Evolutionary conservation across 2,113 vertebrate species (phyloP).

Genomic region (Cyphomyrus plagiostoma): DNA sequence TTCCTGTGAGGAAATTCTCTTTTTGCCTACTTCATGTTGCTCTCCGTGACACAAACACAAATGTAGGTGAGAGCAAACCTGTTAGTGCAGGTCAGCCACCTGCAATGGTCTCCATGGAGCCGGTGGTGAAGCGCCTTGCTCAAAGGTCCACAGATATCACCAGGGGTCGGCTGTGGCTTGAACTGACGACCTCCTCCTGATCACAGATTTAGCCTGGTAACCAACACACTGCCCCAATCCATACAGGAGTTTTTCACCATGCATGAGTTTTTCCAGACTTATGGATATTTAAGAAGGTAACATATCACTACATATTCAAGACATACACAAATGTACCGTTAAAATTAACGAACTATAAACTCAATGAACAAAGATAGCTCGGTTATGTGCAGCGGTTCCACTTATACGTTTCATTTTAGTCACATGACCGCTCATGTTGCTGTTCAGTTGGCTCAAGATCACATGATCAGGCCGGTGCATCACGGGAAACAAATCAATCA

Average conservation of each 20-base stretch:
- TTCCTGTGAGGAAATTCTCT: not conserved
- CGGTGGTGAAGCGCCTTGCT: not conserved
- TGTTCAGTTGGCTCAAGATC: conserved; percentile 29
- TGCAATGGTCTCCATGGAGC: not conserved
- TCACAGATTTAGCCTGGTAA: not conserved
- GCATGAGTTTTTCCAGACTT: not conserved
- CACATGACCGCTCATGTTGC: not conserved
- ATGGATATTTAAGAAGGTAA: not conserved
- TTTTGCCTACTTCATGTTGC: not conserved
- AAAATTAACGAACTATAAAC: not conserved
- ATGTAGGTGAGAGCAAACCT: not conserved
- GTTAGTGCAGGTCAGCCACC: not conserved
- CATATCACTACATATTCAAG: not conserved
- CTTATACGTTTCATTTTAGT: not conserved
- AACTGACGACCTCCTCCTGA: not conserved
- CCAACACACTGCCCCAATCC: not conserved
- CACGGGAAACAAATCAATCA: conserved; percentile 51
- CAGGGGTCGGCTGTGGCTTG: not conserved
- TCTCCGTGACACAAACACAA: not conserved
- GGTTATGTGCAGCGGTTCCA: not conserved
- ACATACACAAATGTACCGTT: not conserved
- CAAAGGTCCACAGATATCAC: not conserved
- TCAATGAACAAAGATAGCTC: not conserved
- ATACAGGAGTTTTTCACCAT: not conserved
- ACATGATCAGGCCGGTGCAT: conserved; percentile 46